Conservation (phyloP, 2,888 invertebrate genomes). For the Apamea crenata region DNA sequence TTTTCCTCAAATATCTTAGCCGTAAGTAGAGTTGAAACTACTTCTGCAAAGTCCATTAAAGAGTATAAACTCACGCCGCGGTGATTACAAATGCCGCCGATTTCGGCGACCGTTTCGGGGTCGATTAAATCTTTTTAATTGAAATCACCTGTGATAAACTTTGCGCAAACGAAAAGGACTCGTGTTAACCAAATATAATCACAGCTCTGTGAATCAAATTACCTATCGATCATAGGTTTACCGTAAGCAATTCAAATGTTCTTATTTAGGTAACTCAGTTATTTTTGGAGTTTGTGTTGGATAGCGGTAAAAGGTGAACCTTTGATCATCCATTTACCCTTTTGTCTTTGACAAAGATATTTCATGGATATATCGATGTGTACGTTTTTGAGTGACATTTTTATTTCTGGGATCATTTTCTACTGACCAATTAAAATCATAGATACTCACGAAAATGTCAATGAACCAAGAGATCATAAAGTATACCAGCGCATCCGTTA, state of each 20-base stretch:
- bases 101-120: constrained; percentile 85
- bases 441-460: neutral
- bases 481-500: constrained; percentile 41
- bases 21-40: constrained; percentile 90
- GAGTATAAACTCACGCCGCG: constrained; percentile 87
- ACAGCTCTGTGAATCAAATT: constrained; percentile 65
- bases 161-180: constrained; percentile 63
- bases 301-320: constrained; percentile 37
- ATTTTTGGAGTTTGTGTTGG: constrained; percentile 43
- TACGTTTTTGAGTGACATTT: constrained; percentile 38
- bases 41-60: constrained; percentile 89
- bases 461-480: constrained; percentile 13
- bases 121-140: constrained; percentile 88
- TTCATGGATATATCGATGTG: constrained; percentile 30
- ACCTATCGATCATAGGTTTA: constrained; percentile 43
- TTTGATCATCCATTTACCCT: constrained; percentile 48
- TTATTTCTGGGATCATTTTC: constrained; percentile 23
- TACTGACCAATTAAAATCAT: neutral
- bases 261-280: constrained; percentile 42
- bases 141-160: constrained; percentile 80
- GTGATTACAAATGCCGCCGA: constrained; percentile 88
- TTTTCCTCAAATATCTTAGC: constrained; percentile 90
- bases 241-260: constrained; percentile 39
- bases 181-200: constrained; percentile 59
- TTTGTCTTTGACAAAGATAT: constrained; percentile 43